Evolutionary conservation across 2,888 invertebrate genomes (phyloP), one percentile per base, ranked within the genome.

Genomic region (Carcina quercana): DNA sequence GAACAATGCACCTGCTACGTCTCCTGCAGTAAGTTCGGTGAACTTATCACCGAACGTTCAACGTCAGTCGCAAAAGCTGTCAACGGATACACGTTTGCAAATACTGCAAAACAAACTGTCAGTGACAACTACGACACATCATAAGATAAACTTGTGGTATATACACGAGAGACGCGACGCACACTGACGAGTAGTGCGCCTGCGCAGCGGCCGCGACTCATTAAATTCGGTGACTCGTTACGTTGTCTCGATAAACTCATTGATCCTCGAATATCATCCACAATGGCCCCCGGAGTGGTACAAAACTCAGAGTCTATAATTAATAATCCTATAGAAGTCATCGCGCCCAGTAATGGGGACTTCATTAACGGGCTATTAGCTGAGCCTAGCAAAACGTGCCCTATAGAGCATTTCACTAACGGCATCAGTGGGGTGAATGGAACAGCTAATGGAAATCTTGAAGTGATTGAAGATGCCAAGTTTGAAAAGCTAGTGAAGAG

Each of bases 211-310:
- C 56, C 44, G 50, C 49, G 62, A 45, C 59, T 63, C 55, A 50
- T 51, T n/a, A 47, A 37, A 38, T 36, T 36, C 15, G 28, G 12
- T 13, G 15, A 26, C 5, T 25, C 6, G 10, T 25, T 7, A 6
- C 2, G n/a, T 13, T 8, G 12, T 13, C 13, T 5, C 13, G 17
- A 34, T 26, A 17, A 27, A 25, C 30, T n/a, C 32, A 60, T 45
- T n/a, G n/a, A n/a, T n/a, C n/a, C n/a, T n/a, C n/a, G n/a, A n/a
- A n/a, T n/a, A n/a, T n/a, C n/a, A n/a, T n/a, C n/a, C n/a, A 17
- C 17, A 47, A 82, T 82, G 79, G 71, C 79, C 14, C 79, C 80
- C 22, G 79, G 70, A 45, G 69, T 78, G 10, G 50, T 63, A 20
- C 66, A 74, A 42, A 71, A 62, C 41, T 43, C 71, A 6, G 75